phyloP scores from a whole-genome alignment of 2,113 vertebrate genomes.

The Pontoporia blainvillei region DNA sequence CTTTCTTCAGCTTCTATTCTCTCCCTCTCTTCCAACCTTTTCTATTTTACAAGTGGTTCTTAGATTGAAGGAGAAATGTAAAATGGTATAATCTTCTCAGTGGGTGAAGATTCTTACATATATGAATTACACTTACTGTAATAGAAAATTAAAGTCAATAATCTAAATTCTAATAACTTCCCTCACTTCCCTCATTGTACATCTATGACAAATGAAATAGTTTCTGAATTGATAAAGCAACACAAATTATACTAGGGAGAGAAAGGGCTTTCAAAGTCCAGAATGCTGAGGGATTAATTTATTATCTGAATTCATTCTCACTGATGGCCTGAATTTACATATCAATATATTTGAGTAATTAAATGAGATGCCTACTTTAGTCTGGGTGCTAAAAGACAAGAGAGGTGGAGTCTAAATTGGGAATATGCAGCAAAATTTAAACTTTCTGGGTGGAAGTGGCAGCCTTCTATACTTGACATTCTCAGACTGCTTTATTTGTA shows the following conservation, averaged over 20 bases:
- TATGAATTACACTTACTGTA: neutral
- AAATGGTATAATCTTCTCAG: neutral
- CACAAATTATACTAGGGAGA: neutral
- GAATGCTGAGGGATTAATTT: neutral
- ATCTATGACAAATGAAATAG: neutral
- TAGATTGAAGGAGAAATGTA: neutral
- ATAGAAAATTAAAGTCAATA: neutral
- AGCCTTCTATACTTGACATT: neutral
- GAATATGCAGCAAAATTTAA: neutral
- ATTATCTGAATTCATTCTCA: neutral
- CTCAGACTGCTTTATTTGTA: neutral
- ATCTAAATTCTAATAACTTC: neutral
- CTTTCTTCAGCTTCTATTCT: neutral
- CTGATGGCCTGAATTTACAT: neutral
- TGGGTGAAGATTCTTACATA: neutral
- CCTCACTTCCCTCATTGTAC: neutral
- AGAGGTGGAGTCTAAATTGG: neutral
- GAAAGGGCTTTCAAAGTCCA: neutral
- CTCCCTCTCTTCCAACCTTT: neutral
- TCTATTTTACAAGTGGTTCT: neutral
- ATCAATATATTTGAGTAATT: neutral
- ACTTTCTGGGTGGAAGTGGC: neutral
- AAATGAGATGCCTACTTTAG: neutral
- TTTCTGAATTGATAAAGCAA: neutral
- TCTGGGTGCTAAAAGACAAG: neutral